Base-by-base conservation (phyloP, 1,140 invertebrate species). In the Littorina saxatilis region DNA sequence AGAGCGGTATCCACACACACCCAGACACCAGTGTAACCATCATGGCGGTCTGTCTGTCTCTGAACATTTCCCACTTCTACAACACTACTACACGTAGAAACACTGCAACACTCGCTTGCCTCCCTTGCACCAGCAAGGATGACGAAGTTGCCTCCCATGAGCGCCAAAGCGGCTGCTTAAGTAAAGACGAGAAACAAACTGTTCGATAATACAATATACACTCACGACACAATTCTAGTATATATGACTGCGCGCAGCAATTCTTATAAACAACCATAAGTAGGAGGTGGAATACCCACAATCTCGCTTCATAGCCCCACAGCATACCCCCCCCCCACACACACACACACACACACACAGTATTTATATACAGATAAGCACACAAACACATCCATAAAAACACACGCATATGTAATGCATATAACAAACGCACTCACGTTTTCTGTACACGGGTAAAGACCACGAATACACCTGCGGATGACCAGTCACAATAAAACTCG, bases 361-460 rank as follows among this genome's bases (percentile, higher is more conserved):
- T n/a, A n/a, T n/a, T n/a, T n/a, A n/a, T n/a, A n/a, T n/a, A n/a
- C 27, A 35, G 27, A 63, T 15, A 35, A n/a, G 27, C 27, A 9
- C 27, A 29, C 61, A 7, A 5, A 7, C 27, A 11, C 27, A 7
- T 15, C 1, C 61, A 47, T 17, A 47, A 5, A 47, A 5, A 47
- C 43, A 47, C 43, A 47, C 43, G 17, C 43, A 47, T 5, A 47
- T 5, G 43, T n/a, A n/a, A n/a, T n/a, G n/a, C n/a, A n/a, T n/a
- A n/a, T n/a, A n/a, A n/a, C 43, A 47, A 58, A 4, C 20, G 23
- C 11, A 77, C 76, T 78, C n/a, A 78, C 76, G 40, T 15, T n/a
- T 61, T 17, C 35, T 32, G 2, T 5, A 17, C 17, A 78, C 76
- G 1, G 13, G 20, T 13, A 78, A 13, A 37, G 76, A 58, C 76